A percentile compares a stretch with the other conserved stretches of the same genome.
phyloP scores from a whole-genome alignment of 2,888 invertebrate genomes.

The Harpalus rufipes region DNA sequence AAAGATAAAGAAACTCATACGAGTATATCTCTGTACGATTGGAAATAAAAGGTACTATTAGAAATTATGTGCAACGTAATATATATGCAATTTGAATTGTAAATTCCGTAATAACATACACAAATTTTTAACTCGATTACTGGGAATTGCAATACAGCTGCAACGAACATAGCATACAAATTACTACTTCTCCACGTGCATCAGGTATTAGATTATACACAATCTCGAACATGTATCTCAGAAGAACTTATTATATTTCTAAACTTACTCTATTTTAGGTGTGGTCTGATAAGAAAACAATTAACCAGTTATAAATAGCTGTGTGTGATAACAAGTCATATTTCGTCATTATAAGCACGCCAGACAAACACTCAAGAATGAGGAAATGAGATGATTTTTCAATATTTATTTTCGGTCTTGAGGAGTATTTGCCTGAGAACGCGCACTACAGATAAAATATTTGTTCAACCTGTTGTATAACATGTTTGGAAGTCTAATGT shows the following conservation, averaged over 20 bases:
- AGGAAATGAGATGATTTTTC: conserved; percentile 20
- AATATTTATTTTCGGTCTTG: conserved; percentile 44
- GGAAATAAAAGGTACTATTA: too few species aligned
- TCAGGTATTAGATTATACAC: background rate
- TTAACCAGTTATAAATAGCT: conserved; percentile 15
- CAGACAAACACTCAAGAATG: conserved; percentile 1
- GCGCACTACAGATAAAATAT: conserved; percentile 35
- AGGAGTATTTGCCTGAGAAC: conserved; percentile 8
- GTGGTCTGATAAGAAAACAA: conserved; percentile 10
- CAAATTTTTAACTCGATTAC: conserved; percentile 48
- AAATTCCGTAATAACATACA: conserved; percentile 9
- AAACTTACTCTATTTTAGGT: conserved; percentile 8
- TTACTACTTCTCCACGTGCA: conserved; percentile 17
- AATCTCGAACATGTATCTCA: background rate
- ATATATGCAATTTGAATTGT: conserved; percentile 29
- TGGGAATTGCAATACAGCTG: conserved; percentile 26
- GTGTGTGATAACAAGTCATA: background rate
- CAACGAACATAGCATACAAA: conserved; percentile 37
- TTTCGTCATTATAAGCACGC: background rate
- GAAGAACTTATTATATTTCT: conserved; percentile 8
- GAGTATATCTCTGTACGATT: too few species aligned
- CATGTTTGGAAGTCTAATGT: background rate
- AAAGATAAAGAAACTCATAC: too few species aligned
- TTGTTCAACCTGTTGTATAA: conserved; percentile 20
- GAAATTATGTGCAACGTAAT: background rate